Evolutionary conservation across 2,888 invertebrate genomes (phyloP), one percentile per base, ranked within the genome.

Genomic region (Antitype chi): DNA sequence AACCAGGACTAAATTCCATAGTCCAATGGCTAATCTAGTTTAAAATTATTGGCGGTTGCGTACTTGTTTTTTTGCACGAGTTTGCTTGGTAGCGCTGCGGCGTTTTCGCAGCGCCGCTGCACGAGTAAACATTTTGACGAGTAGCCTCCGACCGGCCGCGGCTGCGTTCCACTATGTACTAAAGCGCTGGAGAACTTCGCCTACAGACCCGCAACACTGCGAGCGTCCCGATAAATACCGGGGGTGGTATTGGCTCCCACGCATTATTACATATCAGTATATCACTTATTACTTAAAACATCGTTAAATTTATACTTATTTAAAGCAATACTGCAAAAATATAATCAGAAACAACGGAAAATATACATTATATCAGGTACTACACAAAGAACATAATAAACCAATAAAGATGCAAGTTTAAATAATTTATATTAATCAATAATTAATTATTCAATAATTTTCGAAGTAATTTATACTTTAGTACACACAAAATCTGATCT

Each of bases 111-210:
- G 5, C n/a, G 55, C 23, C 11, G n/a, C 49, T 23, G 70, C 38
- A 47, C 79, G 81, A 38, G 77, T 76, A 28, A 25, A 13, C 76
- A 88, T 88, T 47, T 67, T 81, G 49, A 25, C 47, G 7, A 23
- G n/a, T 67, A 23, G 52, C 66, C 57, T 53, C 62, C 70, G 64
- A 60, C 85, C 87, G 64, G 8, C n/a, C 87, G 70, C 74, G 57
- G 15, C 76, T 25, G 53, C 32, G 75, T n/a, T 59, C 64, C 13
- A 60, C 67, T 63, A 47, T 60, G 13, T 28, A 87, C 85, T 87
- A 85, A 70, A 57, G 57, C 73, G 66, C 32, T 28, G 62, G 32
- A n/a, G 32, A n/a, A 66, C 2, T 28, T n/a, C n/a, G 17, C 7
- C 5, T 53, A 83, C 43, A 25, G n/a, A 17, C 15, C 7, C 15